A percentile compares a stretch with the other conserved stretches of the same genome.
phyloP scores from a whole-genome alignment of 1,140 invertebrate genomes.

The Parasteatoda tepidariorum region DNA sequence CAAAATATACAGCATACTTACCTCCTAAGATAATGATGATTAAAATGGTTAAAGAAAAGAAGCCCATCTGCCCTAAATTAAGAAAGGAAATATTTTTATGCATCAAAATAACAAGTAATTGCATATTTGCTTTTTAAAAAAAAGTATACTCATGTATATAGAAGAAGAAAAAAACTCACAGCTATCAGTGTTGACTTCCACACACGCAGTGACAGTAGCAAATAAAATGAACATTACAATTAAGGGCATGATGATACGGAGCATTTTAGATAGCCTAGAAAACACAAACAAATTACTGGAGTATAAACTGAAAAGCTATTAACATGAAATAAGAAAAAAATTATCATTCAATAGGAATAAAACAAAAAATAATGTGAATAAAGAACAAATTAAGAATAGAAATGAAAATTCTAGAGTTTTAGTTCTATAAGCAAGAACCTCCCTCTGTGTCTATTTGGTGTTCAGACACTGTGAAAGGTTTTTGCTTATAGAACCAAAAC shows the following conservation, averaged over 20 bases:
- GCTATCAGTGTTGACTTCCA: constrained; percentile 83
- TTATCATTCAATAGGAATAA: too few relatives aligned
- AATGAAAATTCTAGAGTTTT: too few relatives aligned
- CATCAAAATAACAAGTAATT: not conserved
- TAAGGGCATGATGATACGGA: constrained; percentile 70
- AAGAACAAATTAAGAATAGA: too few relatives aligned
- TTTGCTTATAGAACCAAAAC: too few relatives aligned
- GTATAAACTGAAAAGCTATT: not conserved
- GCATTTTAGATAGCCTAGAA: constrained; percentile 71
- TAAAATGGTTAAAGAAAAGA: constrained; percentile 83
- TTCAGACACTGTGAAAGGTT: too few relatives aligned
- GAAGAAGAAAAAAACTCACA: too few relatives aligned
- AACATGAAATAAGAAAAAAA: not conserved
- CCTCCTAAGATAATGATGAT: constrained; percentile 85
- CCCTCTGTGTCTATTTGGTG: too few relatives aligned
- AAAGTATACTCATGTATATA: too few relatives aligned
- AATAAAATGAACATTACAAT: constrained; percentile 82
- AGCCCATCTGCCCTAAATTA: constrained; percentile 80
- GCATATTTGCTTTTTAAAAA: too few relatives aligned
- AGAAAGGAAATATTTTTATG: constrained; percentile 8
- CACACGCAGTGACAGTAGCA: constrained; percentile 82
- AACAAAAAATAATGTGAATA: too few relatives aligned
- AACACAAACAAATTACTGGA: constrained; percentile 64
- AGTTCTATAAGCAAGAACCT: too few relatives aligned
- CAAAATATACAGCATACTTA: too few relatives aligned